Conservation (phyloP, 1,140 invertebrate species). For the Ericerus pela region DNA sequence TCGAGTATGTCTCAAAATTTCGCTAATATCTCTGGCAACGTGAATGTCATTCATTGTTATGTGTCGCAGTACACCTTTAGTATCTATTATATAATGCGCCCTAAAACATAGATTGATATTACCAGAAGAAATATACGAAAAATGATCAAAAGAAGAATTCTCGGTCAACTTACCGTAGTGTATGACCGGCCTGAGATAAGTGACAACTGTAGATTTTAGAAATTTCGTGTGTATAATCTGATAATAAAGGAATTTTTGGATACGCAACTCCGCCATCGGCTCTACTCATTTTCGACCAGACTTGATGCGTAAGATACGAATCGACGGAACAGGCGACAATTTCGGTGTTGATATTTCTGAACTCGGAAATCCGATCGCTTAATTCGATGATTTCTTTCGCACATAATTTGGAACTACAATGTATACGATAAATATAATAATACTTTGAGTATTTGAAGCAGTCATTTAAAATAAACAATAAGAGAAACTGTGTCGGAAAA, state of each 20-base stretch:
- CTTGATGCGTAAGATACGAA: slow-evolving; percentile 78
- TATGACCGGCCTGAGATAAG: slow-evolving; percentile 80
- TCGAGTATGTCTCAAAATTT: slow-evolving; percentile 41
- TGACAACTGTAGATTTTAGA: slow-evolving; percentile 82
- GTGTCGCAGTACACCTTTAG: slow-evolving; percentile 28
- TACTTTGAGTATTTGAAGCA: slow-evolving; percentile 1
- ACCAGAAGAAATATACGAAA: not conserved
- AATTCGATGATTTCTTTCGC: slow-evolving; percentile 89
- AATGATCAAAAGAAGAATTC: not conserved
- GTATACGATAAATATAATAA: slow-evolving; percentile 11
- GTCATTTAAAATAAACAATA: not conserved
- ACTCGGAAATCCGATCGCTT: slow-evolving; percentile 71
- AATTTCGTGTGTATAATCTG: slow-evolving; percentile 82
- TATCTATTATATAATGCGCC: slow-evolving; percentile 35
- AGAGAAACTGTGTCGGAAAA: not conserved
- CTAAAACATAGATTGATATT: slow-evolving; percentile 18
- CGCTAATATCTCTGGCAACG: slow-evolving; percentile 46
- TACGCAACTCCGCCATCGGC: slow-evolving; percentile 88
- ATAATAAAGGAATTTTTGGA: slow-evolving; percentile 92
- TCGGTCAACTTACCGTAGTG: slow-evolving; percentile 50
- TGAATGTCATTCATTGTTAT: slow-evolving; percentile 41
- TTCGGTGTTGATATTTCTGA: slow-evolving; percentile 66
- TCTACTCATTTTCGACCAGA: slow-evolving; percentile 88
- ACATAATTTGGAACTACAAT: slow-evolving; percentile 63
- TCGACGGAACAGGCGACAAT: slow-evolving; percentile 78